phyloP scores from a whole-genome alignment of 2,113 vertebrate species.

The Cercopithecus mona region DNA sequence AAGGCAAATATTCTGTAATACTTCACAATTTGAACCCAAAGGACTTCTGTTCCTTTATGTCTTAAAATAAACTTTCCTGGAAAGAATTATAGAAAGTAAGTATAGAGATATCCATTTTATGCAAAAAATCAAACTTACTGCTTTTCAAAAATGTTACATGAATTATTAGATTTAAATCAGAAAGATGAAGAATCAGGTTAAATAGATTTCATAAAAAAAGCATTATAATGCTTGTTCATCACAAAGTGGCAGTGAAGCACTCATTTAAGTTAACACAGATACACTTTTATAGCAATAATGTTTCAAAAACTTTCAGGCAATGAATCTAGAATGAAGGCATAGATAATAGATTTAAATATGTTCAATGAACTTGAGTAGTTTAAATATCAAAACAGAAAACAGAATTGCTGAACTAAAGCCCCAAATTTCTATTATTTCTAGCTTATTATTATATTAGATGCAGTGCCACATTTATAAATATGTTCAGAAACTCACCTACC shows the following conservation, averaged over 20 bases:
- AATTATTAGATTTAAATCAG: conserved; percentile 27
- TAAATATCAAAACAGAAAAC: conserved; percentile 44
- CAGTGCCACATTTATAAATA: not conserved
- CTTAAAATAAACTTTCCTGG: not conserved
- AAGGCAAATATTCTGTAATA: not conserved
- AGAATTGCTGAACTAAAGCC: not conserved
- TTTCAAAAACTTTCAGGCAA: conserved; percentile 41
- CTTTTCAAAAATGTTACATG: not conserved
- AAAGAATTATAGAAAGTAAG: not conserved
- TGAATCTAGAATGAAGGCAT: not conserved
- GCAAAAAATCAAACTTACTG: not conserved
- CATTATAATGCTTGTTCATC: conserved; percentile 28
- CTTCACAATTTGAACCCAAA: not conserved
- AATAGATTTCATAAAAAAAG: conserved; percentile 35
- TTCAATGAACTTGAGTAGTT: conserved; percentile 4
- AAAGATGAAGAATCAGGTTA: not conserved
- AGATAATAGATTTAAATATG: conserved; percentile 39
- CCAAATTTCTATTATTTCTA: not conserved
- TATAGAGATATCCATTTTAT: not conserved
- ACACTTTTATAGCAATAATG: conserved; percentile 3
- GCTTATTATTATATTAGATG: conserved; percentile 28
- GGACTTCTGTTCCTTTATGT: not conserved
- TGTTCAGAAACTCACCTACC: not conserved
- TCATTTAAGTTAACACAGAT: conserved; percentile 28
- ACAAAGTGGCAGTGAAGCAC: not conserved